phyloP scores from a whole-genome alignment of 2,797 vertebrate species.

The Hydrolagus colliei region DNA sequence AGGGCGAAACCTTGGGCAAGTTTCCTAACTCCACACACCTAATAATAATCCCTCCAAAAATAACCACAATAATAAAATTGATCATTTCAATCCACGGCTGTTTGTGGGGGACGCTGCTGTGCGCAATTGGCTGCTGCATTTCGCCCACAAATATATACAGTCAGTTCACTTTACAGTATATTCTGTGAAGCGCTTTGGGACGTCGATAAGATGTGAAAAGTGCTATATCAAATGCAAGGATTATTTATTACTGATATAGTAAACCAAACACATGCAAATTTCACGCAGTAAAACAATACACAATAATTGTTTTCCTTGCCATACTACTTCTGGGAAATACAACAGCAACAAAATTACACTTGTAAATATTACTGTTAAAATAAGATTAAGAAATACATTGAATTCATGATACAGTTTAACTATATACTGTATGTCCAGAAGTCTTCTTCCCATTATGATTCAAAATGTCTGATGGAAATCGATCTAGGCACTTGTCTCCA shows the following conservation, averaged over 20 bases:
- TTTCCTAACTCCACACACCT: too few relatives aligned
- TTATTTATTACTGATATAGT: neutral
- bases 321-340: too few relatives aligned
- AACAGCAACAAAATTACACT: too few relatives aligned
- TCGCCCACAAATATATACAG: too few relatives aligned
- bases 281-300: neutral
- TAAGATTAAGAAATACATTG: neutral
- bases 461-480: neutral
- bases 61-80: too few relatives aligned
- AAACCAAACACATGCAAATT: neutral
- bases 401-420: neutral
- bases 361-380: neutral
- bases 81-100: too few relatives aligned
- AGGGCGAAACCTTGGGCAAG: too few relatives aligned
- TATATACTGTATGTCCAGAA: too few relatives aligned
- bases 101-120: too few relatives aligned
- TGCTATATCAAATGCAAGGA: neutral
- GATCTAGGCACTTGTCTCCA: neutral
- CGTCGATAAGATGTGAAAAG: neutral
- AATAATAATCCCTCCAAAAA: too few relatives aligned
- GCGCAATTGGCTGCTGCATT: too few relatives aligned
- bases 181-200: neutral
- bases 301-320: neutral
- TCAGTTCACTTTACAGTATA: too few relatives aligned
- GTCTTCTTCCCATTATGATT: neutral